Evolutionary conservation across 2,888 invertebrate species (phyloP), one percentile per base, ranked within the genome.

Genomic region (Calephelis perditalis): DNA sequence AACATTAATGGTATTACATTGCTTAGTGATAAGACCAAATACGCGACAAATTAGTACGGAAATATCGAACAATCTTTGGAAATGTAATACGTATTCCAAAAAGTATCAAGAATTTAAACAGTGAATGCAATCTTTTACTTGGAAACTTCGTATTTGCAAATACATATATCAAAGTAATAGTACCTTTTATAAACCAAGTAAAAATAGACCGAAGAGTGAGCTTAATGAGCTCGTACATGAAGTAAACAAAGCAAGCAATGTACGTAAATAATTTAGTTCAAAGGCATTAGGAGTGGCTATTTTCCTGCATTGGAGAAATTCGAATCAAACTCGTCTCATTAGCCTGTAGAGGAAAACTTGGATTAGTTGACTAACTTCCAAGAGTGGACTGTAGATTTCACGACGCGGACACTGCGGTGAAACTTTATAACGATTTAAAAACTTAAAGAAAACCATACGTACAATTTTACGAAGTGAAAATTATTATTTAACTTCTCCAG

Each of bases 301-400:
- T 79, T 75, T 73, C 69, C 70, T 70, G 73, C 70, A 76, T 76
- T 75, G 72, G 67, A 78, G 74, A 80, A 83, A 82, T 86, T 81
- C 82, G 79, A 84, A 87, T 89, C 86, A 86, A 89, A 86, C 86
- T 86, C 86, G 82, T 83, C 85, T 88, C 87, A 88, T 89, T 89
- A 88, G 83, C 77, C 77, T 74, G 85, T 82, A 82, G 81, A 82
- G 86, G 85, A 86, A 87, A 88, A 88, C 87, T 89, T 88, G 87
- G 84, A 89, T 89, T 88, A 89, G 88, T 89, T 88, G 84, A 81
- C 79, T 84, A 86, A 87, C 83, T 88, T 81, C 71, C 73, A 79
- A 79, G 71, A 69, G 66, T 67, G 65, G 65, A 66, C 69, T 59
- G 62, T 67, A 65, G 68, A 65, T 65, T 65, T 62, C 66, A 61